Evolutionary conservation across 2,888 invertebrate genomes (phyloP), one percentile per base, ranked within the genome.

Genomic region (Dynastes grantii): DNA sequence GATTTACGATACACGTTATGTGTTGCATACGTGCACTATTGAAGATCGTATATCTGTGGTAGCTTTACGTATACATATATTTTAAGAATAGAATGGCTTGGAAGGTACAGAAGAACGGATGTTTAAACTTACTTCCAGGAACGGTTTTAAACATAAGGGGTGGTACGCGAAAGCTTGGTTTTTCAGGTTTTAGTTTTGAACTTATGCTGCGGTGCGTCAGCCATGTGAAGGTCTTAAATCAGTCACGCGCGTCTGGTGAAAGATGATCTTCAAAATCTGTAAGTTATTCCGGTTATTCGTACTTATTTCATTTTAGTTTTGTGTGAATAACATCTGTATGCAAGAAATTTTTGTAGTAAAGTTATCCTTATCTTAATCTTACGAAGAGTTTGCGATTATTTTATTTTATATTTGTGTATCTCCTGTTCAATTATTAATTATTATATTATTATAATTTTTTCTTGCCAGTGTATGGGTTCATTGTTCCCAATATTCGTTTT

Each of bases 61-160:
- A 71, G 45, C 45, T 45, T 71, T 71, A 63, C 27, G 37, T 55
- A 71, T 29, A 51, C 27, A 67, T 53, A 45, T 75, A 75, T 75
- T 75, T 75, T 45, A 75, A 75, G 73, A 75, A 75, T 75, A 75
- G 73, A 75, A 61, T 75, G 73, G 49, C n/a, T 45, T 22, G 73
- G 37, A 75, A 75, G 73, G 73, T 75, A 22, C 73, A 45, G 73
- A 75, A 27, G 73, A 75, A 75, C 73, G 73, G 73, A 75, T 75
- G 73, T 75, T 75, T 75, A 75, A 75, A 58, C 73, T 61, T 75
- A 61, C 61, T 75, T 75, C 61, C 73, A 75, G 49, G 61, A 61
- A 75, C 73, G 73, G n/a, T 61, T 61, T 61, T 75, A 75, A 75
- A 75, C 61, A 75, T 61, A 75, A 61, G 61, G 73, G 73, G 73